phyloP scores from a whole-genome alignment of 2,113 vertebrate genomes.

The Cichladusa arquata region DNA sequence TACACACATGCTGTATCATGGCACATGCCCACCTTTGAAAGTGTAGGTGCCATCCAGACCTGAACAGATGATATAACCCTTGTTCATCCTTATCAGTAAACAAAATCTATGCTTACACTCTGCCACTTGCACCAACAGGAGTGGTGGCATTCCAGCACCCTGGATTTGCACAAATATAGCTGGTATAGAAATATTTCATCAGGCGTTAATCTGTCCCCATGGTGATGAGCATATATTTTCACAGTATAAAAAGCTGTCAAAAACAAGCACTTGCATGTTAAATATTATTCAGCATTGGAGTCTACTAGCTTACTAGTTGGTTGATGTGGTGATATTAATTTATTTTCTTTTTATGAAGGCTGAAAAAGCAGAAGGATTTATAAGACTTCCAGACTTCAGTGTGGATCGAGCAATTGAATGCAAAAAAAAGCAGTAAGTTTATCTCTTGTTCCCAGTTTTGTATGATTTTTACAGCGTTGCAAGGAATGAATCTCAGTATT shows the following conservation, averaged over 20 bases:
- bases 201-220: not conserved
- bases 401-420: constrained; percentile 91
- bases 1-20: fast-evolving
- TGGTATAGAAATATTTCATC: not conserved
- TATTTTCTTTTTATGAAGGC: constrained; percentile 75
- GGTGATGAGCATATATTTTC: constrained; percentile 22
- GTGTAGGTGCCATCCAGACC: not conserved
- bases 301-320: not conserved
- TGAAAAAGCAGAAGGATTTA: constrained; percentile 95
- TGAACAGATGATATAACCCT: not conserved
- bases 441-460: not conserved
- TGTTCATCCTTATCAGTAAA: not conserved
- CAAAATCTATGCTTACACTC: not conserved
- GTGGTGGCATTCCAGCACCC: not conserved
- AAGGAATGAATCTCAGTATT: not conserved
- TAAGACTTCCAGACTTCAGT: constrained; percentile 90
- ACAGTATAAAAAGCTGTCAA: not conserved
- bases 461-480: not conserved
- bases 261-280: not conserved
- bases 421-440: constrained; percentile 96
- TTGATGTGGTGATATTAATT: not conserved
- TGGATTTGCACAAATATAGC: not conserved
- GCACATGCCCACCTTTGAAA: not conserved
- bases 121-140: not conserved
- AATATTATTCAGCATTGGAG: not conserved